These are phyloP conservation scores for Dipodomys stephensi DNA, from an alignment of 2,113 vertebrate genomes.

Conservation along the genomic window DNA sequence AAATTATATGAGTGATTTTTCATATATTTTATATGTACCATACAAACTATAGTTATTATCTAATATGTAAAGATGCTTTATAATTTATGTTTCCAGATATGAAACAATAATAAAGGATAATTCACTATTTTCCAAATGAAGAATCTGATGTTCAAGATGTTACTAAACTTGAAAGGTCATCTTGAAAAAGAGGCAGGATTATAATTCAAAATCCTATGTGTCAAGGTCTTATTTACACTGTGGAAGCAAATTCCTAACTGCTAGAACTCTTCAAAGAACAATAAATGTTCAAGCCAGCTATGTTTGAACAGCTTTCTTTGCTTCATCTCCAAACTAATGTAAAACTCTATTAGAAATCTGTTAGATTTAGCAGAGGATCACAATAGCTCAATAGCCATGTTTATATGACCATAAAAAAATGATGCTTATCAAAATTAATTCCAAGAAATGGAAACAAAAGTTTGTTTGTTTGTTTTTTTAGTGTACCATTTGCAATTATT, in stretches of 20 bases:
- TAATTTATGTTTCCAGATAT: not conserved
- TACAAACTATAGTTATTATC: constrained; percentile 8
- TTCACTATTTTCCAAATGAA: not conserved
- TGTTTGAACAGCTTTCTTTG: not conserved
- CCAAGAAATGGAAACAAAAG: no score
- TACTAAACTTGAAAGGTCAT: constrained; percentile 17
- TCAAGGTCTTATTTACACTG: not conserved
- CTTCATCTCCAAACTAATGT: not conserved
- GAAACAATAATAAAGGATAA: not conserved
- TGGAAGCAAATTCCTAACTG: not conserved
- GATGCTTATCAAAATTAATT: no score
- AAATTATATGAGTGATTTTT: not conserved
- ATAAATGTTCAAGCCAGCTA: not conserved
- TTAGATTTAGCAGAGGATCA: no score
- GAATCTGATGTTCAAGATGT: not conserved
- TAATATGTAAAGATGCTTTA: not conserved
- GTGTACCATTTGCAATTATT: no score
- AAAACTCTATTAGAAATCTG: not conserved
- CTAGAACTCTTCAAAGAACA: not conserved
- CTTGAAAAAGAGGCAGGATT: not conserved
- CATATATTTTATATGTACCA: not conserved
- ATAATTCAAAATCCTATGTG: not conserved
- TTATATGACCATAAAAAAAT: no score
- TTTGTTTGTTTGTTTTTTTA: no score
- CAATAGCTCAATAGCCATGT: no score